Evolutionary conservation across 2,113 vertebrate genomes (phyloP).

Genomic region (Abramis brama): DNA sequence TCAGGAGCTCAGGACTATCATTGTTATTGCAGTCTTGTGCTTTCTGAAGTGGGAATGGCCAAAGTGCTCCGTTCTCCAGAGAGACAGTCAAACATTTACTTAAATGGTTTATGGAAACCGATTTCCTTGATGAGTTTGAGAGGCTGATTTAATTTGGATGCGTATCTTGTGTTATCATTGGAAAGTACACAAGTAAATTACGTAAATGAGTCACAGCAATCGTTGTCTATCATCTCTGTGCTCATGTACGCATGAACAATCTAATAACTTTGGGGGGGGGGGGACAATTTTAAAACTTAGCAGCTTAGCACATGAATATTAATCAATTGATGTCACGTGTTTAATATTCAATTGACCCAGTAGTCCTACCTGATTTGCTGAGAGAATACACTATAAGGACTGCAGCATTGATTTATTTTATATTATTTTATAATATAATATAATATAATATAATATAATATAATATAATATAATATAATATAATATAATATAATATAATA

Average conservation of each 20-base stretch:
- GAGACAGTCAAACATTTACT: conserved; percentile 7
- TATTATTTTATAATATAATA: no score
- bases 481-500: no score
- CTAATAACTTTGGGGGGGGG: background rate
- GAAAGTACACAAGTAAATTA: conserved; percentile 35
- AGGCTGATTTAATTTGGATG: conserved; percentile 22
- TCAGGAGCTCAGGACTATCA: conserved; percentile 36
- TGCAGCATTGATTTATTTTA: background rate
- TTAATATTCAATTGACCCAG: background rate
- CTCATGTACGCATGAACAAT: background rate
- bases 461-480: no score
- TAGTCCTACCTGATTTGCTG: background rate
- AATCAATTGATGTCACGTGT: background rate
- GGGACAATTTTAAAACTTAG: background rate
- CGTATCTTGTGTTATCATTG: conserved; percentile 26
- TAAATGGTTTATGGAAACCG: conserved; percentile 20
- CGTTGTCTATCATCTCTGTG: conserved; percentile 3
- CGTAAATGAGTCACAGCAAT: conserved; percentile 10
- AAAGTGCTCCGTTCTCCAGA: background rate
- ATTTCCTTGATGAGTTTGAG: conserved; percentile 40
- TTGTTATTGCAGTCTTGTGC: conserved; percentile 46
- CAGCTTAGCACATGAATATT: background rate
- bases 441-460: no score
- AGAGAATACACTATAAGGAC: no score
- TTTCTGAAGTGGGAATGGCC: conserved; percentile 16